Conservation (phyloP, 2,113 vertebrate genomes). For the Rhinoptilus africanus region DNA sequence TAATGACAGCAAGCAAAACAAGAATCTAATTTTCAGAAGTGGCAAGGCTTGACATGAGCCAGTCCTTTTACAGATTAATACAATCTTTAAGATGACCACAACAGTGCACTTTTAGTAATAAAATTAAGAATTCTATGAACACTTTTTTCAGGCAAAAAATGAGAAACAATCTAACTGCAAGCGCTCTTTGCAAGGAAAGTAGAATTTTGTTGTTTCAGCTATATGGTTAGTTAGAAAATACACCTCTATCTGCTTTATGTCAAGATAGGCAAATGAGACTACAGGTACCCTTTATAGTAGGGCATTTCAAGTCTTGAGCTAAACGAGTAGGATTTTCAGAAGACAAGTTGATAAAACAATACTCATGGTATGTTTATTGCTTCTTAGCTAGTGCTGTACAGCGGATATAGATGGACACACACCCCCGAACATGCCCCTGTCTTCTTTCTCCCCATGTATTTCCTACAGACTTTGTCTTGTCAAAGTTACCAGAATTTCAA, state of each 20-base stretch:
- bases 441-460: not conserved
- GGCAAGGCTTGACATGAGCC: not conserved
- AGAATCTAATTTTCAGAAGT: not conserved
- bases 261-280: not conserved
- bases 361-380: not conserved
- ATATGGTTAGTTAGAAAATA: not conserved
- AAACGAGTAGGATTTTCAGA: not conserved
- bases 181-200: not conserved
- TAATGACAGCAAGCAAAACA: not conserved
- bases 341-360: not conserved
- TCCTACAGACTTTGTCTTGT: not conserved
- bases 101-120: not conserved
- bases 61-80: not conserved
- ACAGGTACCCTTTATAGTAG: not conserved
- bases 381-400: not conserved
- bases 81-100: not conserved
- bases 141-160: not conserved
- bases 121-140: not conserved
- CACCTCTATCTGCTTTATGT: not conserved
- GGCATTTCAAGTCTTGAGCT: not conserved
- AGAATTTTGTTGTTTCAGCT: not conserved
- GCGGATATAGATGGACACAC: not conserved
- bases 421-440: not conserved
- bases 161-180: not conserved
- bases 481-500: not conserved